Evolutionary conservation across 2,113 vertebrate genomes (phyloP).

Genomic region (Aix galericulata): DNA sequence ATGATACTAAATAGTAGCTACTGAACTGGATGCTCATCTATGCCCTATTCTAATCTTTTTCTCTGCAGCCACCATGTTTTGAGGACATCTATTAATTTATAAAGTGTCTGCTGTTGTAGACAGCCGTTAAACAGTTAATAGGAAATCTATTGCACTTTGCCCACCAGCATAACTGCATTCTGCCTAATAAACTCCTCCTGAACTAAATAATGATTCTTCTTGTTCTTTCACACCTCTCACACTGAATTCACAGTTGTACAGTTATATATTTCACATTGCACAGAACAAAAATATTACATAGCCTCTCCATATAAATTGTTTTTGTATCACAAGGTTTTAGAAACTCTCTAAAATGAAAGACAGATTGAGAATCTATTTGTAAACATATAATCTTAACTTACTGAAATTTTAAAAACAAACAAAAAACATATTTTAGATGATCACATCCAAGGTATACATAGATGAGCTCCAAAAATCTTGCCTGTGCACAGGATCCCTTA

Average conservation of each 20-base stretch:
- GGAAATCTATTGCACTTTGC: constrained; percentile 15
- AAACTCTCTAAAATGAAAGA: not conserved
- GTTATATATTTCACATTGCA: constrained; percentile 27
- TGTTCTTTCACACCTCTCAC: not conserved
- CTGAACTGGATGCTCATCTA: not conserved
- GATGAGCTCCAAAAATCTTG: not conserved
- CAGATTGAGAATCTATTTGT: not conserved
- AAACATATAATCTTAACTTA: not conserved
- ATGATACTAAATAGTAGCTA: not conserved
- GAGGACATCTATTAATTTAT: constrained; percentile 20
- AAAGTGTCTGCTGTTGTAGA: constrained; percentile 11
- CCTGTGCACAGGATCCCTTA: not conserved
- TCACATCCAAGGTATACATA: not conserved
- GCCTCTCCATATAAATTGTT: constrained; percentile 13
- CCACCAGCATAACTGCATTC: constrained; percentile 23
- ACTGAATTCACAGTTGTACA: constrained; percentile 7
- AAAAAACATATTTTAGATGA: not conserved
- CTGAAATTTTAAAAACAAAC: not conserved
- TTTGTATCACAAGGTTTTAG: not conserved
- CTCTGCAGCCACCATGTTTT: constrained; percentile 24
- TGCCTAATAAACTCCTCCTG: constrained; percentile 19
- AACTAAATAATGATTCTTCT: constrained; percentile 8
- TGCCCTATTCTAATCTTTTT: not conserved
- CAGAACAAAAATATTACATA: not conserved
- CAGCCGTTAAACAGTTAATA: constrained; percentile 56